Evolutionary conservation across 2,888 invertebrate species (phyloP), one percentile per base, ranked within the genome.

Genomic region (Tanypteryx hageni): DNA sequence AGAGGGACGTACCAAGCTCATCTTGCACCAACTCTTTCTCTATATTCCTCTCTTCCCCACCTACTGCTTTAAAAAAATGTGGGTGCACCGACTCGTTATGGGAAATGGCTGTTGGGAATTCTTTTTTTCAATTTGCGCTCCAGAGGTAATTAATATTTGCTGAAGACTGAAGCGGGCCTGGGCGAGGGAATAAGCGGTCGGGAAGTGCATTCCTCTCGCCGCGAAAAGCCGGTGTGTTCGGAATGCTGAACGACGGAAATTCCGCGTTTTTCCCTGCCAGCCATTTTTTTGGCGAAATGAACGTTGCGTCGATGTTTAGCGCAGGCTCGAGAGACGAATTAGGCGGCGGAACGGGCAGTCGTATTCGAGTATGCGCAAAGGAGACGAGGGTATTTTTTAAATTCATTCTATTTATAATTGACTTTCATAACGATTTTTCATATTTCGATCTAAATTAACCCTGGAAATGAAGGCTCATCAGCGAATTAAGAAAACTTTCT

Each of bases 151-250:
- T 76, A 76, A 76, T 76, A 76, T 76, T 76, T 76, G 76, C 76
- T 11, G 68, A 68, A 27, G 76, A 76, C 22, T 27, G 22, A 8
- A 76, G 76, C 22, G 76, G 76, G 10, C 27, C 22, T 10, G 22
- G 27, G 76, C 76, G 76, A 22, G 9, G 76, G 27, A 27, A 76
- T 27, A 27, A 13, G 22, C 11, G 76, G 27, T 18, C 76, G 76
- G 76, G 22, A 27, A 76, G 76, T 76, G 76, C 76, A 76, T 76
- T 76, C 22, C 68, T 68, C 68, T 22, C n/a, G 68, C 68, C 68
- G 18, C n/a, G 27, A 44, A 44, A 44, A 44, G n/a, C n/a, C n/a
- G n/a, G 22, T 27, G 76, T 76, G 22, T 11, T 76, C 76, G 76
- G 76, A 11, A 27, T 76, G 76, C 16, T 27, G 76, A 27, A 76